These are phyloP conservation scores for Torymus tubicola DNA, from an alignment of 2,888 invertebrate species.

Conservation along the genomic window DNA sequence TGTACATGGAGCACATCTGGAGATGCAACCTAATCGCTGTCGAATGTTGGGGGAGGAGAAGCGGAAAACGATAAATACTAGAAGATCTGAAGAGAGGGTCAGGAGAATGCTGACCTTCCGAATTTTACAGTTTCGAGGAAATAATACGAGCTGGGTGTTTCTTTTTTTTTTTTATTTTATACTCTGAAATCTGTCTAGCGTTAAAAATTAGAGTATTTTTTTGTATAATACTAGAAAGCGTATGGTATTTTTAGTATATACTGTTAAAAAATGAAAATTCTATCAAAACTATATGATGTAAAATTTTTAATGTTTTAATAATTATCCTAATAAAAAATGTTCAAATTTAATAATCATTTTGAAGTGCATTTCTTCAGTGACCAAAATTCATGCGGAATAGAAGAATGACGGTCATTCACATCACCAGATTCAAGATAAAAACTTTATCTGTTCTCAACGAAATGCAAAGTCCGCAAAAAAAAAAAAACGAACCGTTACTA, in stretches of 20 bases:
- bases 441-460: neutral
- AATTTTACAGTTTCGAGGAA: neutral
- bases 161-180: neutral
- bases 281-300: too few relatives aligned
- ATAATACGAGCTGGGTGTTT: neutral
- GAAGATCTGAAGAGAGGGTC: neutral
- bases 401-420: neutral
- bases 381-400: neutral
- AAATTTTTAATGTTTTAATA: too few relatives aligned
- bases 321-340: too few relatives aligned
- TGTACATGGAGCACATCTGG: neutral
- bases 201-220: too few relatives aligned
- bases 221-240: too few relatives aligned
- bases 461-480: conserved; percentile 9
- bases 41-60: conserved; percentile 2
- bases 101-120: neutral
- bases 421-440: neutral
- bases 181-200: too few relatives aligned
- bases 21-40: conserved; percentile 11
- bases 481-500: neutral
- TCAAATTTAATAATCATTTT: too few relatives aligned
- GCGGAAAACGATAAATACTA: conserved; percentile 14
- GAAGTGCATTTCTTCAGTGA: neutral
- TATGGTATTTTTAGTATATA: too few relatives aligned
- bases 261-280: too few relatives aligned